phyloP scores from a whole-genome alignment of 2,113 vertebrate species.

The Polyodon spathula region DNA sequence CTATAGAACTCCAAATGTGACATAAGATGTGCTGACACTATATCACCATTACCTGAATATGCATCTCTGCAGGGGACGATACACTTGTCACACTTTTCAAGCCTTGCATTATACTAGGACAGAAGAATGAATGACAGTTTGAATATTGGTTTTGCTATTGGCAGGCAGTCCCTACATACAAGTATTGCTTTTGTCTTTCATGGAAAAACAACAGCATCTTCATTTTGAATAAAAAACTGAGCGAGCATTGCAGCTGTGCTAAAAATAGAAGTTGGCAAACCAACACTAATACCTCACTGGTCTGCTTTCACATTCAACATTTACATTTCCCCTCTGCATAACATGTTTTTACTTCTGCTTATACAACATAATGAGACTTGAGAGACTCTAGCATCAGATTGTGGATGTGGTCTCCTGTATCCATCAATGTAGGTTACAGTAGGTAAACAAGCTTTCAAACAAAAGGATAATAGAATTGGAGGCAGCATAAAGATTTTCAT shows the following conservation, averaged over 20 bases:
- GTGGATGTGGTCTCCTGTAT: constrained; percentile 69
- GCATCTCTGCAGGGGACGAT: too few relatives aligned
- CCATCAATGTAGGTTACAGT: constrained; percentile 75
- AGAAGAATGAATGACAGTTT: too few relatives aligned
- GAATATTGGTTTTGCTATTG: too few relatives aligned
- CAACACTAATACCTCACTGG: constrained; percentile 60
- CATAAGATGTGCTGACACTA: too few relatives aligned
- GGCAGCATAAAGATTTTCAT: constrained; percentile 66
- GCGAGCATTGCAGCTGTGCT: constrained; percentile 52
- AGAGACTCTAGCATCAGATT: constrained; percentile 70
- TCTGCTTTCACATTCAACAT: constrained; percentile 69
- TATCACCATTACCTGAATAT: too few relatives aligned
- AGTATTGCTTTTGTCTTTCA: not conserved
- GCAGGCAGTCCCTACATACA: not conserved
- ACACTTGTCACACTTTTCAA: too few relatives aligned
- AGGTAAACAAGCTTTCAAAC: constrained; percentile 75
- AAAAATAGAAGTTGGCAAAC: constrained; percentile 69
- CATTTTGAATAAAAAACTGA: constrained; percentile 29
- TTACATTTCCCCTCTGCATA: constrained; percentile 60
- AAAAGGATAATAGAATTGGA: constrained; percentile 71
- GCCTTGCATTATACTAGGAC: not conserved
- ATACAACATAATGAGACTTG: constrained; percentile 67
- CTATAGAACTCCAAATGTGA: too few relatives aligned
- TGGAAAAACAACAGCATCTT: not conserved
- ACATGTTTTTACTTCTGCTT: constrained; percentile 62